Base-by-base conservation (phyloP, 2,797 vertebrate genomes). In the Rhinogobio ventralis region DNA sequence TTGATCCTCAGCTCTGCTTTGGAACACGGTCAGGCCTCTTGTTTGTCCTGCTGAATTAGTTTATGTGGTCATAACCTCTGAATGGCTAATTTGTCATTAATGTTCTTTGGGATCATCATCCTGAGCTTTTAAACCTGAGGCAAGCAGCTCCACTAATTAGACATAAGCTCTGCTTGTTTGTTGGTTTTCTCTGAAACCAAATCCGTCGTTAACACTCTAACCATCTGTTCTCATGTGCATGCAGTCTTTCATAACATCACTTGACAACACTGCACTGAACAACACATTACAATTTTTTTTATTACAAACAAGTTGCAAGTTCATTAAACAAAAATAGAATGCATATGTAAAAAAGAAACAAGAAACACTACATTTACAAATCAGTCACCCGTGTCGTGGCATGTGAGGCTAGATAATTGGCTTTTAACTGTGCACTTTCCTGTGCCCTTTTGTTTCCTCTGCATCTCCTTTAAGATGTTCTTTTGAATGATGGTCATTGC, bases 101-200 rank as follows among this genome's bases (percentile, higher is more conserved):
- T 66, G 72, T 87, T 85, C 79, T 86, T 89, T 86, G 74, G 28
- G 36, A 66, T 67, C 42, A 85, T 71, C 36, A 84, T 60, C 42
- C 42, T 82, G 49, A 86, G 60, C 85, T 74, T 81, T 86, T 81
- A 81, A 79, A 80, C 81, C 46, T 69, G 28, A 86, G 66, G 57
- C 75, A 79, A 81, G 75, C 71, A 77, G 86, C 78, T 84, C 81
- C 71, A 51, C 39, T 87, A 85, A 86, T 85, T 25, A 66, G 69
- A n/a, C 36, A 15, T 86, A 86, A 86, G 53, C 64, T 45, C 55
- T 73, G 57, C 69, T 82, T 72, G 57, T 79, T 87, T 53, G 71
- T 15, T 81, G 14, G 13, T 69, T 60, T 69, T 83, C 81, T 60
- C 33, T 23, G 55, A 88, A 85, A 67, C 66, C 30, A 79, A 89